Evolutionary conservation across 2,888 invertebrate genomes (phyloP).

Genomic region (Polydrusus cervinus): DNA sequence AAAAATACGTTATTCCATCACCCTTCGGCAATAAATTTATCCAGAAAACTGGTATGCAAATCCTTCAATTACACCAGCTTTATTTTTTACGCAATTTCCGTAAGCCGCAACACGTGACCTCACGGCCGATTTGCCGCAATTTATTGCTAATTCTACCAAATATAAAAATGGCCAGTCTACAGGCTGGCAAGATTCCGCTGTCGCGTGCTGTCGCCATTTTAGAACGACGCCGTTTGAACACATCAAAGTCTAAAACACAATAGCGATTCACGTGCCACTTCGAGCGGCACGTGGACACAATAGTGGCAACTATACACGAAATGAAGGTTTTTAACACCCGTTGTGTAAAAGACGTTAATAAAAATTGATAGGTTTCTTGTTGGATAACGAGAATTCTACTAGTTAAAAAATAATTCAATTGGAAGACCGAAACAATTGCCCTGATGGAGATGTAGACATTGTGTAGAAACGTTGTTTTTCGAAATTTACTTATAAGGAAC

Average conservation of each 20-base stretch:
- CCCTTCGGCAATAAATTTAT: constrained; percentile 32
- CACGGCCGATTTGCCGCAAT: constrained; percentile 69
- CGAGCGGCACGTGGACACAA: constrained; percentile 68
- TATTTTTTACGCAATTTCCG: constrained; percentile 45
- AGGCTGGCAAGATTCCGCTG: constrained; percentile 31
- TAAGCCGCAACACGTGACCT: constrained; percentile 69
- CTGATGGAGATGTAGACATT: too few relatives aligned
- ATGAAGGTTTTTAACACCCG: constrained; percentile 70
- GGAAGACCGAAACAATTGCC: too few relatives aligned
- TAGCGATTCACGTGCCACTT: constrained; percentile 67
- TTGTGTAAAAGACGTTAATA: constrained; percentile 54
- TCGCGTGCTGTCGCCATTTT: constrained; percentile 58
- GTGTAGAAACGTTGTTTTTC: too few relatives aligned
- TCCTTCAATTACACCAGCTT: constrained; percentile 53
- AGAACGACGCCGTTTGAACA: constrained; percentile 65
- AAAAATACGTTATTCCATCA: constrained; percentile 49
- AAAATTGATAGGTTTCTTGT: constrained; percentile 50
- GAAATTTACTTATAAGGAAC: too few relatives aligned
- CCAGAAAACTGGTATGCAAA: constrained; percentile 48
- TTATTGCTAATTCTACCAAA: constrained; percentile 71
- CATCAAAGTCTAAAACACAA: constrained; percentile 66
- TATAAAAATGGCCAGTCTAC: constrained; percentile 66
- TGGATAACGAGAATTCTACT: constrained; percentile 37
- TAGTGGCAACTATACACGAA: constrained; percentile 70
- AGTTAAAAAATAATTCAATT: background rate